Base-by-base conservation (phyloP, 30 jellyfish, hydroid and myxozoan species). In the Pseudorhiza aurosa region DNA sequence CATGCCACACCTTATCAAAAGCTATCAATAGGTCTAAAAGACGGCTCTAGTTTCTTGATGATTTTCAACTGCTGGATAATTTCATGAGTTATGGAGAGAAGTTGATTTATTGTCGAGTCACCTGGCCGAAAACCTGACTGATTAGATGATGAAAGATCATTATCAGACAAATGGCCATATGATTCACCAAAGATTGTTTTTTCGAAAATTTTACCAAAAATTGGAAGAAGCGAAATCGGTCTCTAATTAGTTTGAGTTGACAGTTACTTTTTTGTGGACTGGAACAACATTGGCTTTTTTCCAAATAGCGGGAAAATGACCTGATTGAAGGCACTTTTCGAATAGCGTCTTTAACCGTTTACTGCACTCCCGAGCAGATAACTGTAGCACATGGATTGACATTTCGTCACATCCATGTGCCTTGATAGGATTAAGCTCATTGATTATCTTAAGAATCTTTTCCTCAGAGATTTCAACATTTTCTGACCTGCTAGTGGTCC, bases 51-150 rank as follows among this genome's bases (percentile, higher is more conserved):
- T 46, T 46, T 46, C 60, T 11, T 46, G 2, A 46, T 46, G 18
- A 5, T 46, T 46, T 46, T 46, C 60, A 46, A 5, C 14, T 46
- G 21, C 60, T 46, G 14, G 60, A 46, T 3, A 46, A 46, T 5
- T 40, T 5, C 8, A 40, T 46, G 60, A 46, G 60, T 12, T 3
- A 46, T 46, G 6, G 60, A 14, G 60, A 46, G 60, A 46, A 46
- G 60, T 12, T 14, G 60, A 46, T 46, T 46, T 46, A 46, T 14
- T 14, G 60, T 46, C 19, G 60, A 46, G 19, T 46, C 60, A 14
- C 60, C 60, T 46, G 6, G 60, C 60, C 19, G 60, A 46, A 46
- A 46, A 46, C 60, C 60, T 46, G 60, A 46, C 19, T 46, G 60
- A 46, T 3, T 46, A 46, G 60, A 14, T 6, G 60, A 46, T 46